Base-by-base conservation (phyloP, 2,797 vertebrate genomes). In the Enteromius fasciolatus region DNA sequence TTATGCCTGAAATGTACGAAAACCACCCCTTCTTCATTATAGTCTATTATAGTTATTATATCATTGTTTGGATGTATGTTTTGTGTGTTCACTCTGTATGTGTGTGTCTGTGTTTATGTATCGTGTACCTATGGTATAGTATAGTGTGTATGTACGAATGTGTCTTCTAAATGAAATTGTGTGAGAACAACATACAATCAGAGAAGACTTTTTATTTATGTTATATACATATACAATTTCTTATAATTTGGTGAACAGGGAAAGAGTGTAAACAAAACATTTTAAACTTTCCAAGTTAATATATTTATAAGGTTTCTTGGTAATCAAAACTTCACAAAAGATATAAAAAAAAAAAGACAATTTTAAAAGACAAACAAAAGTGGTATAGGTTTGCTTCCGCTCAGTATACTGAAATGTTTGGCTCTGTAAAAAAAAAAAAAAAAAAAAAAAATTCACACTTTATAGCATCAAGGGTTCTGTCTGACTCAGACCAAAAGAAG, bases 181-280 rank as follows among this genome's bases (percentile, higher is more conserved):
- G 1, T n/a, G 20, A 15, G 11, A 54, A 36, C 3, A 50, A 31
- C 44, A 31, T n/a, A 36, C 11, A 54, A 15, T 74, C 18, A 74
- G 20, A 23, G 20, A 74, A 39, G 31, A 39, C 12, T 54, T 36
- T 36, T 74, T 57, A 5, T 73, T 52, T 72, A 5, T 72, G 8
- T 64, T 31, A 18, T 11, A 33, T 7, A 73, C 6, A 23, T 28
- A 52, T 50, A 31, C 20, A 0, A 50, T 72, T 50, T 73, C 9
- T 20, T 7, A 52, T 20, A 67, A 92, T 91, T 87, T 89, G 75
- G 25, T 1, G 18, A 87, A 89, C 75, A 39, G 41, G 39, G 84
- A 66, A 61, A 85, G 39, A 6, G 1, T 59, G 11, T 6, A 59
- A 59, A 88, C 82, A 82, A 84, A 86, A 78, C 25, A 72, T 31